These are phyloP conservation scores for Pachymerium ferrugineum DNA, from an alignment of 2,888 invertebrate species.

Conservation along the genomic window DNA sequence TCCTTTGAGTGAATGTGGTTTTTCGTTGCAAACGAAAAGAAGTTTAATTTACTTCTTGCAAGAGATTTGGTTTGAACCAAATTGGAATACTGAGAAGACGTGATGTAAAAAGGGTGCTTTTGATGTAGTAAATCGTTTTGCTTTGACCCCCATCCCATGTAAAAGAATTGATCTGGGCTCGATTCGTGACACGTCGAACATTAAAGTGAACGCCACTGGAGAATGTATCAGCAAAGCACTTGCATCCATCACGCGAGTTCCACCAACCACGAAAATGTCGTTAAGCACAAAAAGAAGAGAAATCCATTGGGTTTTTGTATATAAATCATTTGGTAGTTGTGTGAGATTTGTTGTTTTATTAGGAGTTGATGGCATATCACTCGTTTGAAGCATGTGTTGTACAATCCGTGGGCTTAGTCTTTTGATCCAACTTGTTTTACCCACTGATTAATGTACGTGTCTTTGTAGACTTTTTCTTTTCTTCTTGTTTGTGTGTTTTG, in stretches of 20 bases:
- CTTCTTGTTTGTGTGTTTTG: no score
- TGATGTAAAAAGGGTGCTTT: neutral
- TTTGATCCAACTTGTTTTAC: no score
- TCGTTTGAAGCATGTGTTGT: neutral
- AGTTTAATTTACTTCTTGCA: constrained; percentile 3
- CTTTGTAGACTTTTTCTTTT: neutral
- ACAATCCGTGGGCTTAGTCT: neutral
- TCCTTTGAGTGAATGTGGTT: no score
- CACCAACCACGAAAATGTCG: neutral
- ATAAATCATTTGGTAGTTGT: neutral
- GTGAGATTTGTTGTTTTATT: neutral
- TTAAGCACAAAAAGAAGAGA: neutral
- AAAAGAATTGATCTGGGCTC: constrained; percentile 3
- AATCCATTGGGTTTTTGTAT: neutral
- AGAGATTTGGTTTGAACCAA: neutral
- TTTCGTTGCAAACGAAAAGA: neutral
- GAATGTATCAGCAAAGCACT: constrained; percentile 15
- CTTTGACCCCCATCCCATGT: neutral
- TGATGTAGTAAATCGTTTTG: constrained; percentile 16
- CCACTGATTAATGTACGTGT: constrained; percentile 3
- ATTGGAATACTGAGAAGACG: constrained; percentile 10
- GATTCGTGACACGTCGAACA: constrained; percentile 18
- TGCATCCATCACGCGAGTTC: constrained; percentile 15
- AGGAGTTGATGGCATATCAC: neutral
- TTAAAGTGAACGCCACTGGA: neutral